Evolutionary conservation across 2,797 vertebrate species (phyloP), one percentile per base, ranked within the genome.

Genomic region (Hirundo rustica): DNA sequence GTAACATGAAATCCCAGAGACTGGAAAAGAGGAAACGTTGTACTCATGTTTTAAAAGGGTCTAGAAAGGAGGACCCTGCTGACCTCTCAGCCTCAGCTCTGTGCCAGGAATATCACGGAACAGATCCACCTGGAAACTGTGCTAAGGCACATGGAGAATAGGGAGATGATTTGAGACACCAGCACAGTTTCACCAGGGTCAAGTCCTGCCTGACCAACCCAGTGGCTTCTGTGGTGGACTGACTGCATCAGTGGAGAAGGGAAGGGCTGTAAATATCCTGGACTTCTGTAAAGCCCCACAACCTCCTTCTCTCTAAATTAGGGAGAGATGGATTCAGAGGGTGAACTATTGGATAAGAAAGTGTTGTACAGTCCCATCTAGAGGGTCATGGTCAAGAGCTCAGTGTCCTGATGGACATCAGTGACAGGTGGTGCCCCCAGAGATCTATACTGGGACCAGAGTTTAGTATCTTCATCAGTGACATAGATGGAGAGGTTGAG

Each of bases 371-470:
- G 5, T 53, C 16, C 1, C 29, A 47, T 26, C 7, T n/a, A 14
- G 38, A 40, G 13, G 10, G 3, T 40, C 0, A 0, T 18, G 13
- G 5, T 58, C 2, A 66, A 15, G 0, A 40, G 7, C 38, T 53
- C 27, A 29, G 14, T 1, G 20, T 58, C 60, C 6, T 3, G 0
- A 17, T 38, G 40, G 29, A 7, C 20, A 45, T 5, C 16, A 44
- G 6, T 38, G 38, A 47, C 25, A 60, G 47, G 16, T 30, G 29
- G 16, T 66, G n/a, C 16, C 27, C 51, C 30, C 27, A n/a, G 44
- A 3, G 18, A 18, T 36, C 44, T 32, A 1, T 50, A 3, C 0
- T 23, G 44, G 10, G 13, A 44, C 32, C 75, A 58, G 23, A 7
- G 13, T 25, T 25, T 15, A 45, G 6, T 51, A 11, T 30, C 38